Percentiles rank a stretch among this genome's conserved stretches.
These are phyloP conservation scores for Pseudolycoriella hygida DNA, from an alignment of 2,888 invertebrate species.

Conservation along the genomic window DNA sequence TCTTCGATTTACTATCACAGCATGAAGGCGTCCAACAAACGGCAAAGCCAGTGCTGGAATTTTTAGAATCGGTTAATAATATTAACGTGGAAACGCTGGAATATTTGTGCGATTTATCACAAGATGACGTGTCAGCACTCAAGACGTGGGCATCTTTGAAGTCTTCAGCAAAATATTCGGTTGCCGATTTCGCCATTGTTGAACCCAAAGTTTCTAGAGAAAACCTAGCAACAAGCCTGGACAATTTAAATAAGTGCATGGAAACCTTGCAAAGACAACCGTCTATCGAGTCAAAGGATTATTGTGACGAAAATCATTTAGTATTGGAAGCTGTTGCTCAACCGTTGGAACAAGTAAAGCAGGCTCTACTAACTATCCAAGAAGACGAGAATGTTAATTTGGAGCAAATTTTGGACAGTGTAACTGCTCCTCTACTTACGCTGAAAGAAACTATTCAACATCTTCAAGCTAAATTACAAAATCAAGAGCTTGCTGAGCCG, in stretches of 20 bases:
- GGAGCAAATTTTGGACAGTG: conserved; percentile 13
- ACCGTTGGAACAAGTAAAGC: conserved; percentile 7
- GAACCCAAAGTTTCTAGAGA: conserved; percentile 1
- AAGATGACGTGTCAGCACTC: conserved; percentile 38
- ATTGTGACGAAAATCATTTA: conserved; percentile 10
- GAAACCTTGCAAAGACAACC: conserved; percentile 10
- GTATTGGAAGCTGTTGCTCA: conserved; percentile 3
- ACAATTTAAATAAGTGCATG: conserved; percentile 13
- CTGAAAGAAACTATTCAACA: neutral
- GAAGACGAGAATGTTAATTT: neutral
- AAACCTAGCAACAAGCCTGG: conserved; percentile 10
- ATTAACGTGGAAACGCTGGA: conserved; percentile 26
- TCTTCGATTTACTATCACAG: neutral
- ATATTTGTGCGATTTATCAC: conserved; percentile 33
- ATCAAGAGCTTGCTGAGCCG: neutral
- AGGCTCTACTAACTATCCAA: conserved; percentile 14
- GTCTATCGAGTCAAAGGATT: neutral
- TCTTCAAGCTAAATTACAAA: neutral
- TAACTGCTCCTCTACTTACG: neutral
- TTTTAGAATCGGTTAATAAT: conserved; percentile 20
- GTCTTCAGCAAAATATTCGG: neutral
- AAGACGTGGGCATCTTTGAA: conserved; percentile 24
- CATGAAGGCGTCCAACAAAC: conserved; percentile 2
- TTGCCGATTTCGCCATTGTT: neutral
- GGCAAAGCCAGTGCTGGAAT: conserved; percentile 13